phyloP scores from a whole-genome alignment of 2,888 invertebrate species.

The Leuctra nigra region DNA sequence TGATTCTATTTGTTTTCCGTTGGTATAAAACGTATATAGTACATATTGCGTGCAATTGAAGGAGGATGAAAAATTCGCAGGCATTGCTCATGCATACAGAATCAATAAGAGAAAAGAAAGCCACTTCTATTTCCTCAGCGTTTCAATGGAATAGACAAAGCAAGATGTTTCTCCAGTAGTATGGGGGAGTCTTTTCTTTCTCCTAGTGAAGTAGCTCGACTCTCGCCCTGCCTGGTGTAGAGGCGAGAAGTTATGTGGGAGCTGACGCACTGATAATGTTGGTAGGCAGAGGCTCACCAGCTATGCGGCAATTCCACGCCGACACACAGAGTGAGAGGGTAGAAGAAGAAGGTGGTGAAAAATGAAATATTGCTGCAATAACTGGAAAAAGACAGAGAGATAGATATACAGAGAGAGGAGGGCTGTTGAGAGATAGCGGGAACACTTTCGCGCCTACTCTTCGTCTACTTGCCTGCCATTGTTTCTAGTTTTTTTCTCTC shows the following conservation, averaged over 20 bases:
- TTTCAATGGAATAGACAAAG: conserved; percentile 13
- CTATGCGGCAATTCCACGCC: conserved; percentile 12
- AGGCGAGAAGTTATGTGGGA: conserved; percentile 16
- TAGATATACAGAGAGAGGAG: too few relatives aligned
- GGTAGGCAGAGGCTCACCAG: not conserved
- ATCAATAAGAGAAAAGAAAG: conserved; percentile 12
- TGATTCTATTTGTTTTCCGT: too few relatives aligned
- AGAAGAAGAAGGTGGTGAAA: conserved; percentile 14
- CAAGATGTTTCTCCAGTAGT: conserved; percentile 10
- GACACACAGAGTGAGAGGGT: too few relatives aligned
- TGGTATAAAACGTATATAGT: too few relatives aligned
- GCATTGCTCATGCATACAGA: conserved; percentile 1
- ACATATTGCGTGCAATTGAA: conserved; percentile 5
- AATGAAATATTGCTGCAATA: conserved; percentile 24
- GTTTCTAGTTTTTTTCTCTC: conserved; percentile 16
- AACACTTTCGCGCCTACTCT: conserved; percentile 4
- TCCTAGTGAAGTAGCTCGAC: not conserved
- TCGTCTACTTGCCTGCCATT: conserved; percentile 7
- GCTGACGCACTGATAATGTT: conserved; percentile 20
- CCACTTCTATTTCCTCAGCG: not conserved
- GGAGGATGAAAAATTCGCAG: not conserved
- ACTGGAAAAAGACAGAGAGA: conserved; percentile 15
- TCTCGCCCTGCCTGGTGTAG: not conserved
- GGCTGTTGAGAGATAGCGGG: conserved; percentile 15
- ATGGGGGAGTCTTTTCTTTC: conserved; percentile 3